These are phyloP conservation scores for Zoanthus solanderi DNA, from an alignment of 92 coral and sea anemone species.

Conservation along the genomic window DNA sequence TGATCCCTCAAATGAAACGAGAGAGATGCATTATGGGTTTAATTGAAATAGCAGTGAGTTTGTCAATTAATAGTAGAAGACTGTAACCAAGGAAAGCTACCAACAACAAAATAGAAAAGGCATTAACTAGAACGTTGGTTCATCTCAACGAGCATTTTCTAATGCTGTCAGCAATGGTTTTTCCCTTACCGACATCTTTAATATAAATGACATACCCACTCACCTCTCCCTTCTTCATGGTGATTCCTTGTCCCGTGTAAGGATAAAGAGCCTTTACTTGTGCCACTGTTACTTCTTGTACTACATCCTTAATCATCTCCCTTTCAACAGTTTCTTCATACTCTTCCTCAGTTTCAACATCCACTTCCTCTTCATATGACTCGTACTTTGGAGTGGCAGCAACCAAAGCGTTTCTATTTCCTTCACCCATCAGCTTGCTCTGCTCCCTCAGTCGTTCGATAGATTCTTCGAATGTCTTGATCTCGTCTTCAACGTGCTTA, in stretches of 20 bases:
- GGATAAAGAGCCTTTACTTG: constrained; percentile 89
- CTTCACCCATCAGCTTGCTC: constrained; percentile 93
- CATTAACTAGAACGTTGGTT: too few species aligned
- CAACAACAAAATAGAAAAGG: too few species aligned
- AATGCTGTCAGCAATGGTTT: too few species aligned
- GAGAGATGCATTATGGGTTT: too few species aligned
- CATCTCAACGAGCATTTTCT: too few species aligned
- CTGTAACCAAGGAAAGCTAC: too few species aligned
- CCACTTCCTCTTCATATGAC: constrained; percentile 84
- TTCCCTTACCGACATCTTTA: too few species aligned
- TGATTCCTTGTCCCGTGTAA: constrained; percentile 86
- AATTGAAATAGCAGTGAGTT: too few species aligned
- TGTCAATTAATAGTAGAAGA: too few species aligned
- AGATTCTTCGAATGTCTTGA: constrained; percentile 85
- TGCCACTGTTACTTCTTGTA: constrained; percentile 85
- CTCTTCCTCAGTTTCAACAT: constrained; percentile 96
- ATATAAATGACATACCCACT: not conserved
- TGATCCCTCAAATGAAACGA: too few species aligned
- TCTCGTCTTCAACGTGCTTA: constrained; percentile 86
- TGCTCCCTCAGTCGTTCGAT: constrained; percentile 84
- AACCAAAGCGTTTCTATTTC: constrained; percentile 61
- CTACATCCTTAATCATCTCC: constrained; percentile 86
- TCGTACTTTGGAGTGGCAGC: constrained; percentile 62
- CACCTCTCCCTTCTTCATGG: constrained; percentile 92
- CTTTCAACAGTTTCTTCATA: constrained; percentile 88